Percentiles rank a stretch among this genome's conserved stretches.
phyloP scores from a whole-genome alignment of 2,888 invertebrate genomes.

The Rhorus exstirpatorius region DNA sequence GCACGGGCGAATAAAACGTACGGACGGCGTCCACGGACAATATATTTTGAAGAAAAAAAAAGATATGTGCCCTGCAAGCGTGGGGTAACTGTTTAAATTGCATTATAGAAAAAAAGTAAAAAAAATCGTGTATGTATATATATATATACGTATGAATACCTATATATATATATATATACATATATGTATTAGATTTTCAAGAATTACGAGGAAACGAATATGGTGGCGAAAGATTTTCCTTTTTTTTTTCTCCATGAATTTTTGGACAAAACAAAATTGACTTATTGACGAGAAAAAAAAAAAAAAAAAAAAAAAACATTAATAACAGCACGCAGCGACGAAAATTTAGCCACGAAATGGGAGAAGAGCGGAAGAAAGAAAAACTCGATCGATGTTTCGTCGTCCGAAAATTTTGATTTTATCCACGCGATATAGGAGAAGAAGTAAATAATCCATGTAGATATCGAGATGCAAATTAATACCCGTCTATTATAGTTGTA shows the following conservation, averaged over 20 bases:
- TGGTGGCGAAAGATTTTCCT: slow-evolving; percentile 49
- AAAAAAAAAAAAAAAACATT: too few species aligned
- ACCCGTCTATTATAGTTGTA: slow-evolving; percentile 63
- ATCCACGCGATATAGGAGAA: slow-evolving; percentile 19
- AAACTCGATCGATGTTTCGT: slow-evolving; percentile 53
- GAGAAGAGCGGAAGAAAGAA: slow-evolving; percentile 65
- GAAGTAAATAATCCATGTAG: slow-evolving; percentile 64
- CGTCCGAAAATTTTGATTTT: slow-evolving; percentile 29
- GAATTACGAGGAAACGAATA: slow-evolving; percentile 43
- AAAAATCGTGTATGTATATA: slow-evolving; percentile 57
- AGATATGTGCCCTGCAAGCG: slow-evolving; percentile 71
- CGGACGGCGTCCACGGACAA: slow-evolving; percentile 76
- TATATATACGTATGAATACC: slow-evolving; percentile 71
- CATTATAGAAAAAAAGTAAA: slow-evolving; percentile 75
- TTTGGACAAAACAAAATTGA: slow-evolving; percentile 21
- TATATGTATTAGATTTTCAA: slow-evolving; percentile 78
- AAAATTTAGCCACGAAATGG: slow-evolving; percentile 41
- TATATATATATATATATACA: slow-evolving; percentile 73
- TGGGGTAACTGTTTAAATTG: slow-evolving; percentile 80
- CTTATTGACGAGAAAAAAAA: slow-evolving; percentile 16
- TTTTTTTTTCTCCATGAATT: background rate
- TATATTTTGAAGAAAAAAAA: slow-evolving; percentile 49
- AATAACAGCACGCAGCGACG: slow-evolving; percentile 45
- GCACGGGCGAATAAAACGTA: slow-evolving; percentile 69
- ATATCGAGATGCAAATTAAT: slow-evolving; percentile 62